Base-by-base conservation (phyloP, 2,888 invertebrate genomes). In the Antheraea assamensis region DNA sequence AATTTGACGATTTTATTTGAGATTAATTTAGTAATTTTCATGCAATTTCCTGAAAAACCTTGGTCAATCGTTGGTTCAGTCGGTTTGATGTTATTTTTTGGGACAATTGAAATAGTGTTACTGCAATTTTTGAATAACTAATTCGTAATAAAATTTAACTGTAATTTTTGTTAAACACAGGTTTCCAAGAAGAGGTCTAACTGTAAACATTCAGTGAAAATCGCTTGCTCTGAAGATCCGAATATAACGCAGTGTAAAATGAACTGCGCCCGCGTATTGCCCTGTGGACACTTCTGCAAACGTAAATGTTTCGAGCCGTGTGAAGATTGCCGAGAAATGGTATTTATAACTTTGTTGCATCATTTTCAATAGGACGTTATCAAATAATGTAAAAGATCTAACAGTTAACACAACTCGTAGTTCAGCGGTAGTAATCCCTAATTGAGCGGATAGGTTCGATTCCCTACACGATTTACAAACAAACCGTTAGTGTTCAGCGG, bases 241-340 rank as follows among this genome's bases (percentile, higher is more conserved):
- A 90, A 95, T 68, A 82, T 82, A 0, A 82, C 81, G 0, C 78
- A 78, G 0, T 96, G 96, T 79, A 75, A 74, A 1, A 90, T 90
- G 77, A 93, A 92, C 1, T 96, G 96, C 81, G 86, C 87, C 4
- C 92, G 92, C 64, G 78, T 72, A 0, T 78, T 96, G 79, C 75
- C 83, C 0, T 96, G 96, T 78, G 92, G 91, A 7, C 96, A 96
- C 82, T 84, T 84, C 75, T 96, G 96, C 80, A 90, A 85, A 79
- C 91, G 88, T 68, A 87, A 87, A 75, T 96, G 96, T 82, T 82
- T 35, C 58, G 90, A 95, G 75, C 61, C 78, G 17, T 96, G 96
- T 78, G 95, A 93, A n/a, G 87, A 90, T 68, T 96, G 95, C 80
- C 61, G 27, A 64, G 27, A 64, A 15, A 30, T 30, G 61, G 61